Evolutionary conservation across 2,888 invertebrate genomes (phyloP), one percentile per base, ranked within the genome.

Genomic region (Adela reaumurella): DNA sequence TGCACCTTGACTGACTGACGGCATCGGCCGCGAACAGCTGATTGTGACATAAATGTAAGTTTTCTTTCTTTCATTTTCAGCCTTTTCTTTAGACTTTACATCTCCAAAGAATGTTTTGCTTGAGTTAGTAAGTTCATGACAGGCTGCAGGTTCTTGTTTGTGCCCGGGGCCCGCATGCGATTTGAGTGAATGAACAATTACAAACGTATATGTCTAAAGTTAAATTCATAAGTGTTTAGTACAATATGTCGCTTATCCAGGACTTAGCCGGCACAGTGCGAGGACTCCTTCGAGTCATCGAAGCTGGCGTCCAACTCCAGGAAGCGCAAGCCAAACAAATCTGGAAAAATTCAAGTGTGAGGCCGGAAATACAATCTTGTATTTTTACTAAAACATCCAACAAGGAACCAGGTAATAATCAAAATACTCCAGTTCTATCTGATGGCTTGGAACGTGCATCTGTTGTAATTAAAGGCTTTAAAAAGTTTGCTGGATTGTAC

Each of bases 271-370:
- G 84, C 43, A 74, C 92, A 52, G 60, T 91, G 56, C 82, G 84
- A 62, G 90, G 92, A 43, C 67, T 87, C 50, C 86, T 88, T 59
- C 73, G 83, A 46, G 85, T 93, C 47, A 73, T 81, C 41, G 83
- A 85, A 60, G 88, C 90, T 43, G 78, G 86, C 46, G 61, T 83
- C 18, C 86, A 83, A 62, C 67, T 87, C 51, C 89, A 91, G 63
- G 81, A 85, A 60, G 78, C 83, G 54, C 70, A 80, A 53, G 62
- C 84, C 49, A 83, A 77, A 62, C 68, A 80, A 55, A 64, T 86
- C 56, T 86, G 89, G 84, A 76, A 81, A 64, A 88, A 88, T 66
- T 90, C 90, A 17, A 89, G 85, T 63, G 58, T 90, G 43, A 85
- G 81, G 61, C 74, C 80, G 45, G 56, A 67, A 43, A 51, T 70